Evolutionary conservation across 2,113 vertebrate species (phyloP).

Genomic region (Psilopogon haemacephalus): DNA sequence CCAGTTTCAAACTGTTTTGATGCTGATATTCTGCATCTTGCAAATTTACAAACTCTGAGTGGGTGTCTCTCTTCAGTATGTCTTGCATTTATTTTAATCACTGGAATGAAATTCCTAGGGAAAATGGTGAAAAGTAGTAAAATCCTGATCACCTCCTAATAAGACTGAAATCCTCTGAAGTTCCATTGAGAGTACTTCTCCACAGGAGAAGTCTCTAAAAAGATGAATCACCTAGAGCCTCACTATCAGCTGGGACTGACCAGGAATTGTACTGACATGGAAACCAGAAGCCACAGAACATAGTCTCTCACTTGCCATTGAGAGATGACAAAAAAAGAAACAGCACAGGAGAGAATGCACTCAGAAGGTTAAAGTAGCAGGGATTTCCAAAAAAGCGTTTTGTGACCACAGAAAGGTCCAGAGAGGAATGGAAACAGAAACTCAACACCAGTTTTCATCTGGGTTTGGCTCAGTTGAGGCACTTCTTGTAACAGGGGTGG

Average conservation of each 20-base stretch:
- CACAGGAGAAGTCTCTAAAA: neutral
- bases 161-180: neutral
- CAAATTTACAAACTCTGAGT: neutral
- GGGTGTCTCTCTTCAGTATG: neutral
- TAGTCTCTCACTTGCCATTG: neutral
- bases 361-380: neutral
- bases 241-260: neutral
- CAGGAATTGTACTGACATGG: neutral
- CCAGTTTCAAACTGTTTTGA: neutral
- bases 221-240: neutral
- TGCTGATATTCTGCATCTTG: neutral
- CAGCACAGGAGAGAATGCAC: neutral
- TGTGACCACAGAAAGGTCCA: neutral
- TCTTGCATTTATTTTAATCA: neutral
- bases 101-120: neutral
- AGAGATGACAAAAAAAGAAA: neutral
- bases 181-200: neutral
- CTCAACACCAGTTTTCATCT: neutral
- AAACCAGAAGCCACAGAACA: neutral
- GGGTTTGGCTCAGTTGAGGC: neutral
- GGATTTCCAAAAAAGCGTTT: neutral
- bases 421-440: neutral
- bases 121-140: neutral
- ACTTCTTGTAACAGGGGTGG: neutral
- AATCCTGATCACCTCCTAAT: neutral